Evolutionary conservation across 2,888 invertebrate genomes (phyloP), one percentile per base, ranked within the genome.

Genomic region (Seladonia tumulorum): DNA sequence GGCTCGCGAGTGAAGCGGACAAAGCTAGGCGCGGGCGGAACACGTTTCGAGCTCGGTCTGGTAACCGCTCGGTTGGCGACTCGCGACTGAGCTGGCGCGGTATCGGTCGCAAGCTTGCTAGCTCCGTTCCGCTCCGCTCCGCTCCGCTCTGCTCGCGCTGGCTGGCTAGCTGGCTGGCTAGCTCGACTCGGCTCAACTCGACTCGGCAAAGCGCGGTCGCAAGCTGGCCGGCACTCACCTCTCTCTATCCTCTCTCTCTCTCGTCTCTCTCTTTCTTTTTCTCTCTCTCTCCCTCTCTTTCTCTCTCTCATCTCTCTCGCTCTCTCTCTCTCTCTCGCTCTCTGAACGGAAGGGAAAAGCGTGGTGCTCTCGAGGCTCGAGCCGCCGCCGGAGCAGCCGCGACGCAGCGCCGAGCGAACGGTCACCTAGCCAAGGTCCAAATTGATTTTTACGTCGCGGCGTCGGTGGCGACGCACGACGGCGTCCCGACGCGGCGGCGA

Each of bases 361-460:
- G 90, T 87, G 91, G 79, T 79, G 80, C 86, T 86, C 88, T 82
- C 87, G 81, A 80, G 78, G 68, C 81, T 80, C 81, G 82, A 82
- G 73, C 76, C 74, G 74, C 83, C 60, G 73, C 80, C 71, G 76
- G 77, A 89, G 87, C 85, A 79, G 77, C 81, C 83, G 81, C 87
- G 87, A 88, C 85, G 89, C 88, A 88, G 87, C 91, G 85, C 87
- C 87, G 91, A 87, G 82, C 85, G 83, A 81, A 90, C 91, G 88
- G 88, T 90, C 87, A 91, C 94, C 93, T 93, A 92, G 93, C 92
- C 93, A 92, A 93, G 93, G 93, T 93, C 93, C 93, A 95, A 95
- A 95, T 95, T 95, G 95, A 95, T 95, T 95, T 95, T 95, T 95
- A 94, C 94, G 93, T 89, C 89, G 92, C 91, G 88, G 87, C 93